Evolutionary conservation across 1,140 invertebrate genomes (phyloP), one percentile per base, ranked within the genome.

Genomic region (Lepidotrigona ventralis): DNA sequence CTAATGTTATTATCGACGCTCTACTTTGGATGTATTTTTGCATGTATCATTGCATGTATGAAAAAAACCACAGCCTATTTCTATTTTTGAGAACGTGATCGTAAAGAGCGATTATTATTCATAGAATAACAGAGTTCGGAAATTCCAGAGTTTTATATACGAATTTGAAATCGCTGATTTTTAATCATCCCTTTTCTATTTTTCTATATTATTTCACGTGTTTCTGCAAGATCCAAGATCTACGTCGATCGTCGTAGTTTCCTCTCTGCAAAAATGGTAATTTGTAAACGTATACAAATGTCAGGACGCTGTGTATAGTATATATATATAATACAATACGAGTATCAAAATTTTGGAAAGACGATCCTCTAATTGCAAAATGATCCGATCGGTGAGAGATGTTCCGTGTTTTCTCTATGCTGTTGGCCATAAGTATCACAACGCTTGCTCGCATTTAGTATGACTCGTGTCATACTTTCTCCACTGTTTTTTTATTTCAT

Each of bases 271-370:
- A 79, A 88, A 81, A 70, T 19, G 33, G 60, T 69, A 29, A 66
- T 66, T 87, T 88, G 86, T 88, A 88, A 88, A 88, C 83, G 83
- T 81, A 88, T 88, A 88, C 74, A 88, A 88, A 88, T 85, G 66
- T 87, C 79, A 77, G 82, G 54, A 64, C 68, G 81, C 63, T 76
- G 73, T 84, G 79, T 87, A 88, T n/a, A 88, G 72, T 86, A 56
- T 88, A 84, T 33, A 84, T 33, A 33, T 88, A 88, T 46, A 71
- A 71, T 70, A 70, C 46, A 81, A 89, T 86, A 88, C 68, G 81
- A 78, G 85, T 89, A 89, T 89, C 80, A 89, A 89, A 89, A 88
- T 89, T 88, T 89, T 79, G 87, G 86, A 83, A 84, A 89, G 77
- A 86, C 75, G 66, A 70, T 72, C 78, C 82, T 56, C 17, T 33